Evolutionary conservation across 2,113 vertebrate genomes (phyloP).

Genomic region (Australoheros scitulus): DNA sequence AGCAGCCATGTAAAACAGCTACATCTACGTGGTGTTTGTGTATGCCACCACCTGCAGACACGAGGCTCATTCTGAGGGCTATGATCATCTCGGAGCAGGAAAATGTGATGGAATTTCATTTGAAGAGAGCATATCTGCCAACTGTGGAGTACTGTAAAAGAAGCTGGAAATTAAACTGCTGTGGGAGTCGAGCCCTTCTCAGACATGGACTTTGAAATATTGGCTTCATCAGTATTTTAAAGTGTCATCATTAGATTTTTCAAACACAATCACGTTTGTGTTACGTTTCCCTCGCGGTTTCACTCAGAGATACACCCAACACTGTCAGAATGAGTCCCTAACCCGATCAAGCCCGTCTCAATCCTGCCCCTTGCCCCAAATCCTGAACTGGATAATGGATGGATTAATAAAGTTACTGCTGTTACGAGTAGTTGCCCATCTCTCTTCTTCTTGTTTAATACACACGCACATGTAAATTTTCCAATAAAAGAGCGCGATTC

Average conservation of each 20-base stretch:
- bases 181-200: neutral
- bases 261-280: neutral
- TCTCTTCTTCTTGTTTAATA: neutral
- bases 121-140: constrained; percentile 13
- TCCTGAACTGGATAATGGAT: neutral
- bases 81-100: neutral
- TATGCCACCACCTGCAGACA: constrained; percentile 27
- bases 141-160: neutral
- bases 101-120: constrained; percentile 22
- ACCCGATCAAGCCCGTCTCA: rapidly evolving
- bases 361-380: neutral
- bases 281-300: too few relatives aligned
- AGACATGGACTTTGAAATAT: neutral
- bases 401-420: neutral
- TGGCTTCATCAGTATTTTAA: neutral
- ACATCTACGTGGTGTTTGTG: constrained; percentile 21
- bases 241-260: neutral
- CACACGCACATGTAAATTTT: neutral
- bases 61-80: neutral
- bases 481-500: neutral
- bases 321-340: neutral
- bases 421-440: too few relatives aligned
- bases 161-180: constrained; percentile 43
- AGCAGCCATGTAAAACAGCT: constrained; percentile 45
- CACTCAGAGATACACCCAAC: neutral